Evolutionary conservation across 1,140 invertebrate species (phyloP).

Genomic region (Lanistes nyassanus): DNA sequence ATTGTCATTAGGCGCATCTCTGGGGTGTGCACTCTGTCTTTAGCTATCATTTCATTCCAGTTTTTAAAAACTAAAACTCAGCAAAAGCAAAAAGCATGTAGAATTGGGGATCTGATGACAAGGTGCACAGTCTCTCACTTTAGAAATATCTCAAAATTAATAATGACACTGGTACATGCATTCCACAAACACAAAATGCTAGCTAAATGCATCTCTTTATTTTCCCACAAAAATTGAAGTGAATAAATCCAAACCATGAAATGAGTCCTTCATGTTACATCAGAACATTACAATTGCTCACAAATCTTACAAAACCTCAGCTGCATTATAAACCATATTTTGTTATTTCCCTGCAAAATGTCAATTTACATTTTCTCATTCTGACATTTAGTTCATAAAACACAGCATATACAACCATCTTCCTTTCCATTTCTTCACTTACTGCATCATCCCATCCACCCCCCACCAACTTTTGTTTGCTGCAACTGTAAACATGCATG

Average conservation of each 20-base stretch:
- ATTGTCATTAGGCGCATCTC: no score
- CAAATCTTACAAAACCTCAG: not conserved
- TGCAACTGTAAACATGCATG: not conserved
- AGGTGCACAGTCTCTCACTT: no score
- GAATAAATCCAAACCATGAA: not conserved
- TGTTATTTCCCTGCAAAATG: not conserved
- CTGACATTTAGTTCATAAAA: not conserved
- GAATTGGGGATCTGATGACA: no score
- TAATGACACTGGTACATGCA: no score
- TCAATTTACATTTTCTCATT: not conserved
- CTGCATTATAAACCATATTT: not conserved
- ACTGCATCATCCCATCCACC: not conserved
- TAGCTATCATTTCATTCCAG: no score
- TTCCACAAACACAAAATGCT: no score
- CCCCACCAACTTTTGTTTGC: not conserved
- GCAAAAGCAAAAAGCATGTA: no score
- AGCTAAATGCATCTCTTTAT: not conserved
- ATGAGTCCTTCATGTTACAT: not conserved
- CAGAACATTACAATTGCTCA: not conserved
- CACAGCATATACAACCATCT: not conserved
- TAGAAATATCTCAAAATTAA: no score
- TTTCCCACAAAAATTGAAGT: not conserved
- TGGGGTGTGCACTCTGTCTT: no score
- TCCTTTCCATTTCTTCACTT: constrained; percentile 1
- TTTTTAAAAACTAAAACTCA: no score